Evolutionary conservation across 1,140 invertebrate genomes (phyloP).

Genomic region (Augochlora pura): DNA sequence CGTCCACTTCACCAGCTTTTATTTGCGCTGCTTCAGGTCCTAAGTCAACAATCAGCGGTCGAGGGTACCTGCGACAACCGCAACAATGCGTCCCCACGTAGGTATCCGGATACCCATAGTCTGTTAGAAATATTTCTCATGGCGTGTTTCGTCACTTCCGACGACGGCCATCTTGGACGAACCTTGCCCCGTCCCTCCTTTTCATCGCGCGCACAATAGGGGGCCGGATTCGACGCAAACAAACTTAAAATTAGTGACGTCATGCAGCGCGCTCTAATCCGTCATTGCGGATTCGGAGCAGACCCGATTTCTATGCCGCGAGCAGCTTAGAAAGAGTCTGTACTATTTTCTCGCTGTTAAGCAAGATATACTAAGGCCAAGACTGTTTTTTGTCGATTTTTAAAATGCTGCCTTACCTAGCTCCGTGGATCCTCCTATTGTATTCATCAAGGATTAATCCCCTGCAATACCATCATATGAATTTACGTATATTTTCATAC

Average conservation of each 20-base stretch:
- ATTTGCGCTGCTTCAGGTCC: constrained; percentile 33
- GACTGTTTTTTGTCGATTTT: too few relatives aligned
- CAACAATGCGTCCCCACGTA: constrained; percentile 36
- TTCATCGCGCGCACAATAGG: constrained; percentile 5
- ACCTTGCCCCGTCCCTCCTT: constrained; percentile 3
- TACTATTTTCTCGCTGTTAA: too few relatives aligned
- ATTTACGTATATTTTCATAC: too few relatives aligned
- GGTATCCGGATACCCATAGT: neutral
- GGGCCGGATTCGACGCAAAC: constrained; percentile 15
- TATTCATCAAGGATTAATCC: too few relatives aligned
- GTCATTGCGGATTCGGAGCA: constrained; percentile 8
- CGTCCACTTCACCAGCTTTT: constrained; percentile 10
- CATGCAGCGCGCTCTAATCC: constrained; percentile 27
- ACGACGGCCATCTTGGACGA: neutral
- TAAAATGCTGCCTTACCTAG: too few relatives aligned
- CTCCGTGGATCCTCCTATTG: too few relatives aligned
- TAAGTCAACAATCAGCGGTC: constrained; percentile 51
- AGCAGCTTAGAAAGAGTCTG: constrained; percentile 12
- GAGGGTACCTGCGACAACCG: constrained; percentile 17
- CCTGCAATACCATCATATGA: too few relatives aligned
- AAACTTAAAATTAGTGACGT: constrained; percentile 29
- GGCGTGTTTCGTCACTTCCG: neutral
- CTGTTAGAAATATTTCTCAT: constrained; percentile 45
- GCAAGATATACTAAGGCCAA: too few relatives aligned
- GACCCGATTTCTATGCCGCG: constrained; percentile 3